phyloP scores from a whole-genome alignment of 2,888 invertebrate genomes.

The Chelonus formosanus region DNA sequence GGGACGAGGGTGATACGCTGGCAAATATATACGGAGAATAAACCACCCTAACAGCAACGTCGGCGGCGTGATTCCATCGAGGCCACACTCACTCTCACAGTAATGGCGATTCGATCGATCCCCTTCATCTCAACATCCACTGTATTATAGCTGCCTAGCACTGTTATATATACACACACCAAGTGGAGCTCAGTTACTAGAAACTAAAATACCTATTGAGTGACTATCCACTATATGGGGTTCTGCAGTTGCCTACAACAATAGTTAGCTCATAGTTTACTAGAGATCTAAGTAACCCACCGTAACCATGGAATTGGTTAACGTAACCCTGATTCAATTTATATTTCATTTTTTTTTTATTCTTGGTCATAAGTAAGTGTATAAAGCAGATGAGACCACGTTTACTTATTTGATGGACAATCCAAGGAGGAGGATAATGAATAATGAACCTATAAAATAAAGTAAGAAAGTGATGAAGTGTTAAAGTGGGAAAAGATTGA shows the following conservation, averaged over 20 bases:
- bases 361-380: neutral
- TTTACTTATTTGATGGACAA: slow-evolving; percentile 1
- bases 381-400: neutral
- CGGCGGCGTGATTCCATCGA: slow-evolving; percentile 62
- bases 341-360: slow-evolving; percentile 7
- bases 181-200: slow-evolving; percentile 18
- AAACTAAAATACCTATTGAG: slow-evolving; percentile 34
- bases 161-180: slow-evolving; percentile 19
- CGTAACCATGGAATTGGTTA: slow-evolving; percentile 18
- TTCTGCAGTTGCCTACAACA: slow-evolving; percentile 22
- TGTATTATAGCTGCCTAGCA: slow-evolving; percentile 29
- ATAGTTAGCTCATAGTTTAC: slow-evolving; percentile 2
- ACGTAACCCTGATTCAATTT: slow-evolving; percentile 27
- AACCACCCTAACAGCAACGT: slow-evolving; percentile 52
- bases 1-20: slow-evolving; percentile 57
- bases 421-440: neutral
- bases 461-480: too few relatives aligned
- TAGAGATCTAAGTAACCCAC: slow-evolving; percentile 8
- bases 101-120: slow-evolving; percentile 65
- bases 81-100: slow-evolving; percentile 53
- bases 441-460: neutral
- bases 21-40: slow-evolving; percentile 62
- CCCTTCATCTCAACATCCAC: slow-evolving; percentile 41
- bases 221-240: slow-evolving; percentile 23
- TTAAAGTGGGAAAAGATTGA: too few relatives aligned